phyloP scores from a whole-genome alignment of 2,113 vertebrate species.

The Cavia aperea region DNA sequence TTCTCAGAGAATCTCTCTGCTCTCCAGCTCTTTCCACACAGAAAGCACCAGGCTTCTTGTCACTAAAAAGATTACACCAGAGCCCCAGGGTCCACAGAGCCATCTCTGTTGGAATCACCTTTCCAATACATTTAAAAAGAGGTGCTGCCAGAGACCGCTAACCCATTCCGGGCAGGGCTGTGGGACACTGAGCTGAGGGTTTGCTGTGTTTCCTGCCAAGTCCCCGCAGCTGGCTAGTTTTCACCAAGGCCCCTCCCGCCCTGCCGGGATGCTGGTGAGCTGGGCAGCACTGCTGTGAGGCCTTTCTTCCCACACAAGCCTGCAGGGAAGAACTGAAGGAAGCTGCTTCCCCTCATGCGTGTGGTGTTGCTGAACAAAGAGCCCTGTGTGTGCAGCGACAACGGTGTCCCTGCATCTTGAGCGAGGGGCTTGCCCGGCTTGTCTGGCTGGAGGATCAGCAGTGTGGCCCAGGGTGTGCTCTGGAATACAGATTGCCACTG shows the following conservation, averaged over 20 bases:
- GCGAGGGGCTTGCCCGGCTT: neutral
- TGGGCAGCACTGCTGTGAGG: neutral
- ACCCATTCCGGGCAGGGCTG: neutral
- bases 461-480: neutral
- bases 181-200: neutral
- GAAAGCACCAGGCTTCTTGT: conserved; percentile 32
- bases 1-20: neutral
- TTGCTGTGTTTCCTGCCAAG: neutral
- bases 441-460: conserved; percentile 1
- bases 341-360: neutral
- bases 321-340: neutral
- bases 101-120: neutral
- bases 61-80: neutral
- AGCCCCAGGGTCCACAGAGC: neutral
- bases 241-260: neutral
- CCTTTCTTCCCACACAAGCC: conserved; percentile 39
- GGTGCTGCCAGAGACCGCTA: neutral
- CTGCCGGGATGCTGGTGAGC: neutral
- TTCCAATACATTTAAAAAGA: neutral
- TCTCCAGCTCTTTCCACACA: neutral
- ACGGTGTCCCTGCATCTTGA: neutral
- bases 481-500: conserved; percentile 50
- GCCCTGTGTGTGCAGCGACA: neutral
- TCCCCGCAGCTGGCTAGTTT: neutral
- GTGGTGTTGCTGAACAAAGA: conserved; percentile 46